A percentile compares a stretch with the other conserved stretches of the same genome.
These are phyloP conservation scores for Zeuzera pyrina DNA, from an alignment of 2,888 invertebrate genomes.

Conservation along the genomic window DNA sequence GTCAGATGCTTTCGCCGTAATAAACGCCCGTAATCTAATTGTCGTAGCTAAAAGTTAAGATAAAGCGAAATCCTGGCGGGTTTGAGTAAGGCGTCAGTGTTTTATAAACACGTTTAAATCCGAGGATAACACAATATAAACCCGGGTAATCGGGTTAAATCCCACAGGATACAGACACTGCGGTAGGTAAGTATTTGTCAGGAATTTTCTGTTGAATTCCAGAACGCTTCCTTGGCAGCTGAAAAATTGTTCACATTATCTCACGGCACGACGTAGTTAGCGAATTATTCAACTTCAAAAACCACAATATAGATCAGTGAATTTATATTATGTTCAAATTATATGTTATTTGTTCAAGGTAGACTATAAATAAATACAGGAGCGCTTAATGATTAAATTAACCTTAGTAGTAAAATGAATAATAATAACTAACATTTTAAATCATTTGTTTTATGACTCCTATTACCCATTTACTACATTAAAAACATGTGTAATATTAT, in stretches of 20 bases:
- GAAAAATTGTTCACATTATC: constrained; percentile 23
- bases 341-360: not conserved
- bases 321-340: not conserved
- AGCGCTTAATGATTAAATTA: no score
- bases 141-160: constrained; percentile 37
- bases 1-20: no score
- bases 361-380: not conserved
- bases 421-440: no score
- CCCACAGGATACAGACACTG: constrained; percentile 29
- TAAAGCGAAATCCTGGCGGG: not conserved
- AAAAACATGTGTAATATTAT: no score
- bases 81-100: not conserved
- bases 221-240: constrained; percentile 39
- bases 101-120: constrained; percentile 13
- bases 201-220: constrained; percentile 36
- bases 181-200: constrained; percentile 57
- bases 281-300: not conserved
- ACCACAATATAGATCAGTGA: not conserved
- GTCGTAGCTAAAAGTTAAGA: not conserved
- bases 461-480: no score
- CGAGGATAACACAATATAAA: constrained; percentile 23
- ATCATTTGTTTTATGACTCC: no score
- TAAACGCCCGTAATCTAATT: constrained; percentile 1
- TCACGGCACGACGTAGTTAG: not conserved
- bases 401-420: no score